Evolutionary conservation across 2,888 invertebrate species (phyloP), one percentile per base, ranked within the genome.

Genomic region (Cantharis rufa): DNA sequence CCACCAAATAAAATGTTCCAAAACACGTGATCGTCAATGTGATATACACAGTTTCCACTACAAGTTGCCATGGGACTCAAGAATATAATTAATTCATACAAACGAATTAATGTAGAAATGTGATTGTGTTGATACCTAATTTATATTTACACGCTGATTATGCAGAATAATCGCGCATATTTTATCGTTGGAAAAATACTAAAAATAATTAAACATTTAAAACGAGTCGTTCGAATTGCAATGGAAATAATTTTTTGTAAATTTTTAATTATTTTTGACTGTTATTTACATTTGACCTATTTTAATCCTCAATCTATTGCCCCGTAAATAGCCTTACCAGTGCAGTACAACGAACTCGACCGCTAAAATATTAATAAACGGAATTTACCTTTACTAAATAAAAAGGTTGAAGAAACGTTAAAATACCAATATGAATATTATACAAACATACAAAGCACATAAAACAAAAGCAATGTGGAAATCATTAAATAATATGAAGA

Each of bases 71-170:
- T 21, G 71, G 74, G 74, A 77, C 69, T 69, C 63, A 77, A 71
- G 69, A 63, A 71, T 62, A 72, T 74, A 72, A 77, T 77, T 77
- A 77, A 77, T 77, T 77, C 74, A 77, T 76, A 48, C 70, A 61
- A 64, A 73, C 66, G 70, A 70, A 76, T 71, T 74, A 74, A 74
- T 77, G 71, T 63, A 74, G 63, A 74, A 77, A 74, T 77, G 64
- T 71, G 74, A 69, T 64, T 62, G 61, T 28, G 75, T 71, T 24
- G 62, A 70, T 66, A 63, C 71, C 24, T 75, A 74, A 74, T 77
- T 62, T 72, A 77, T 74, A 77, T 77, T 77, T 77, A 77, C 71
- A 69, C 63, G 61, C 66, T 77, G 70, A 75, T 77, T 77, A 75
- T 71, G 4, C 61, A 27, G 15, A 71, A 71, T 61, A 73, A 68